A percentile compares a stretch with the other conserved stretches of the same genome.
phyloP scores from a whole-genome alignment of 2,888 invertebrate species.

The Ormyrus nitidulus region DNA sequence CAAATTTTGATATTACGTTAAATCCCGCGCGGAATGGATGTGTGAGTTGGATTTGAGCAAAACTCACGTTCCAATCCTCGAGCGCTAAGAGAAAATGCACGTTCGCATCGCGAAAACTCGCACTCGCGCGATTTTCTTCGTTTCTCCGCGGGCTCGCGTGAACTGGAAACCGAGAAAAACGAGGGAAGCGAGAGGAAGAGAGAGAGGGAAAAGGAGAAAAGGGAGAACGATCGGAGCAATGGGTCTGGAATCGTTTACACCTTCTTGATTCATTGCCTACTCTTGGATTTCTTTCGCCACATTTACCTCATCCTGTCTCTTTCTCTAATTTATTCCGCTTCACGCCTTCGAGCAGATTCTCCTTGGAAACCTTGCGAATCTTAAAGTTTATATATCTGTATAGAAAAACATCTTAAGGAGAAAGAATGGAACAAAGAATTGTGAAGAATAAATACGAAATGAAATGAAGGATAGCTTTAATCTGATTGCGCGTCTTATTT shows the following conservation, averaged over 20 bases:
- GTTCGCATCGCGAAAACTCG: no score
- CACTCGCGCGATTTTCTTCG: background rate
- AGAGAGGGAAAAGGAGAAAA: background rate
- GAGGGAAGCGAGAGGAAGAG: background rate
- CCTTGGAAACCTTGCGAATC: conserved; percentile 3
- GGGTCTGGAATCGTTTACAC: conserved; percentile 42
- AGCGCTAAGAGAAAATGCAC: background rate
- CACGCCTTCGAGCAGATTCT: conserved; percentile 18
- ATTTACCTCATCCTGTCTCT: conserved; percentile 33
- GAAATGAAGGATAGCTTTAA: background rate
- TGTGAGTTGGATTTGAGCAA: background rate
- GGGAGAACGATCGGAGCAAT: background rate
- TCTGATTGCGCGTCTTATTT: conserved; percentile 24
- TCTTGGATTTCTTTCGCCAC: conserved; percentile 42
- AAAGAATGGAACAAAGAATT: background rate
- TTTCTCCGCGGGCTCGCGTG: background rate
- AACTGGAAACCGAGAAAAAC: background rate
- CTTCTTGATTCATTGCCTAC: conserved; percentile 48
- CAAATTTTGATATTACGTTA: no score
- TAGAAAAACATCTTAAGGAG: conserved; percentile 11
- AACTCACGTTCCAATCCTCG: background rate
- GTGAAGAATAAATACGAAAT: background rate
- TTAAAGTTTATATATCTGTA: conserved; percentile 16
- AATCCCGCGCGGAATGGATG: background rate
- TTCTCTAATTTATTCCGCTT: conserved; percentile 32